Percentiles rank a stretch among this genome's conserved stretches.
Evolutionary conservation across 92 coral and sea anemone genomes (phyloP).

Genomic region (Bergia puertoricense): DNA sequence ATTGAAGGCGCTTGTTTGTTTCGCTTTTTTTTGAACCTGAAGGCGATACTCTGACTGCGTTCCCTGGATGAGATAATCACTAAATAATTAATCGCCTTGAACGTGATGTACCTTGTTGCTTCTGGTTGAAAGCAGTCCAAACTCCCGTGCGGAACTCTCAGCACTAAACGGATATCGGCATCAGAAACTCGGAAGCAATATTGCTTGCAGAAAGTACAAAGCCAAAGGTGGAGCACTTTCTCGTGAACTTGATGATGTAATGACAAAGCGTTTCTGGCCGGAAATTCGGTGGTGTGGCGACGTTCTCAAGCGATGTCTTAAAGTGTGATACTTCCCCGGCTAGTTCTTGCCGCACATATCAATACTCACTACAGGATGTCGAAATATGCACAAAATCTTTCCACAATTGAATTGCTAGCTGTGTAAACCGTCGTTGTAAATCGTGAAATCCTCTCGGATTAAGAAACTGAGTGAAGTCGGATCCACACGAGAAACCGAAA

Average conservation of each 20-base stretch:
- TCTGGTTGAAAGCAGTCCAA: conserved; percentile 31
- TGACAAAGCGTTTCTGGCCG: conserved; percentile 21
- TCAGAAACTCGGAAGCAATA: conserved; percentile 29
- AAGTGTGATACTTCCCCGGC: neutral
- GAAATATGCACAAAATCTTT: conserved; percentile 20
- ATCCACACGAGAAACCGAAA: conserved; percentile 6
- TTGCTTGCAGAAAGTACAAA: neutral
- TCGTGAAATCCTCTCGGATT: conserved; percentile 36
- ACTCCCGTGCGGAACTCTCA: conserved; percentile 56
- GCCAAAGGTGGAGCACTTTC: conserved; percentile 36
- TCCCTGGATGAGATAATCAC: conserved; percentile 78
- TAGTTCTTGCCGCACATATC: conserved; percentile 2
- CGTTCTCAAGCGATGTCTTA: conserved; percentile 21
- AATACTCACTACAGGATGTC: conserved; percentile 29
- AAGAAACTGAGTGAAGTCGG: neutral
- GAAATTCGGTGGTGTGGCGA: conserved; percentile 3
- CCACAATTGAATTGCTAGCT: conserved; percentile 27
- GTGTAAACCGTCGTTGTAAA: conserved; percentile 24
- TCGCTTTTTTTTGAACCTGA: conserved; percentile 36
- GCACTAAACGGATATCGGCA: neutral
- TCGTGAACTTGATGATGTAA: conserved; percentile 31
- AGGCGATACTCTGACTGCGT: conserved; percentile 53
- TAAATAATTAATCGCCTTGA: conserved; percentile 78
- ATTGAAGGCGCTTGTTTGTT: neutral
- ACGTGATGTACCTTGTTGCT: conserved; percentile 46